Evolutionary conservation across 2,888 invertebrate species (phyloP), one percentile per base, ranked within the genome.

Genomic region (Parthenolecanium corni): DNA sequence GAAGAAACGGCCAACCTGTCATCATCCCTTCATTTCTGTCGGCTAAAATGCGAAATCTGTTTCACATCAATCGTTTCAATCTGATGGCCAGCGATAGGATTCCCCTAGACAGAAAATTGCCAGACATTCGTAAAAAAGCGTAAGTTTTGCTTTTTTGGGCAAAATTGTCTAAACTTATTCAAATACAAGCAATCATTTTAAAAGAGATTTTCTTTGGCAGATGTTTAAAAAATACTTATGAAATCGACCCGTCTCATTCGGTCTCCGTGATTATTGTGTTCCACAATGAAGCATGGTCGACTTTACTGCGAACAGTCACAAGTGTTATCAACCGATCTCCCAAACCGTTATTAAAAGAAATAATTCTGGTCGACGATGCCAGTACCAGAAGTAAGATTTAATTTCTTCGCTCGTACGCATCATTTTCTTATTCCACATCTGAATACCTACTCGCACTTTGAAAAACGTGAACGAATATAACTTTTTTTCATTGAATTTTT

Each of bases 251-350:
- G 56, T 75, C 96, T 62, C 95, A 95, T 0, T 86, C 81, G 67
- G 90, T 94, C 0, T 89, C 89, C 67, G 82, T 98, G 16, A 86
- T 98, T 57, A 93, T 98, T 67, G 95, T 97, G 1, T 97, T 97
- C 73, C 97, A 98, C 73, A 98, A 98, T 73, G 98, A 98, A 76
- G 97, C 97, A 0, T 97, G 94, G 93, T 95, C 96, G 2, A 96
- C 97, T 0, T 78, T 98, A 12, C 77, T 97, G 70, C 79, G 98
- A 62, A 97, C 96, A 1, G 86, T 97, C 24, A 89, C 91, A 79
- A 95, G 94, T 70, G 92, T 93, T 46, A 86, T 97, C 64, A 82
- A 86, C 71, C 79, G 95, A 68, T 92, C 96, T 1, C 94, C 95
- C 0, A 73, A 74, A 14, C 72, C 79, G 65, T 75, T 95, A 46